Percentiles rank a stretch among this genome's conserved stretches.
phyloP scores from a whole-genome alignment of 2,888 invertebrate genomes.

The Lamellibrachia satsuma region DNA sequence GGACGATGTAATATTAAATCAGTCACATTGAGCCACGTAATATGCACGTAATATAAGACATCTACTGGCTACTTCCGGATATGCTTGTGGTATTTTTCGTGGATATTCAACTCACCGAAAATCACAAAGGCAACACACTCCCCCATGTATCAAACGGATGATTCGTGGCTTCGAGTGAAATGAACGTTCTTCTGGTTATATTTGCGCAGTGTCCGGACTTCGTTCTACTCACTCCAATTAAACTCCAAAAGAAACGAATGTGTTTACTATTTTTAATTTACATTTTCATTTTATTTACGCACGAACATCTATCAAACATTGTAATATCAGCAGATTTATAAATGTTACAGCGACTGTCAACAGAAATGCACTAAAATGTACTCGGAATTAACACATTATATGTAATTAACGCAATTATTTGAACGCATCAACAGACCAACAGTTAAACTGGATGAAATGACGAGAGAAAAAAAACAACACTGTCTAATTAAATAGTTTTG shows the following conservation, averaged over 20 bases:
- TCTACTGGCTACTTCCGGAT: too few relatives aligned
- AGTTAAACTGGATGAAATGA: background rate
- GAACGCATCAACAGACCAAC: background rate
- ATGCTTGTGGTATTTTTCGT: too few relatives aligned
- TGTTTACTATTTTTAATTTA: background rate
- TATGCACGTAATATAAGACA: too few relatives aligned
- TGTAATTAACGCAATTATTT: background rate
- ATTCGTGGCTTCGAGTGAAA: background rate
- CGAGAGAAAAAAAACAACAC: background rate
- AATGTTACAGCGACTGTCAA: background rate
- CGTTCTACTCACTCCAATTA: background rate
- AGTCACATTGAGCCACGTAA: too few relatives aligned
- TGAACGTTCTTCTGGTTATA: background rate
- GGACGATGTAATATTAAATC: too few relatives aligned
- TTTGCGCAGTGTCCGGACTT: too few relatives aligned
- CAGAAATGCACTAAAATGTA: background rate
- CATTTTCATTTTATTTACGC: background rate
- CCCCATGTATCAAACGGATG: background rate
- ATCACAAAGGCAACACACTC: too few relatives aligned
- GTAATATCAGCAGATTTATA: background rate
- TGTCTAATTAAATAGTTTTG: background rate
- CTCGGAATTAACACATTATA: background rate
- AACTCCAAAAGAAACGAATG: background rate
- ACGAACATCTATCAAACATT: background rate
- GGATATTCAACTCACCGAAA: too few relatives aligned